Evolutionary conservation across 2,888 invertebrate genomes (phyloP), one percentile per base, ranked within the genome.

Genomic region (Scaptodrosophila latifasciaeformis): DNA sequence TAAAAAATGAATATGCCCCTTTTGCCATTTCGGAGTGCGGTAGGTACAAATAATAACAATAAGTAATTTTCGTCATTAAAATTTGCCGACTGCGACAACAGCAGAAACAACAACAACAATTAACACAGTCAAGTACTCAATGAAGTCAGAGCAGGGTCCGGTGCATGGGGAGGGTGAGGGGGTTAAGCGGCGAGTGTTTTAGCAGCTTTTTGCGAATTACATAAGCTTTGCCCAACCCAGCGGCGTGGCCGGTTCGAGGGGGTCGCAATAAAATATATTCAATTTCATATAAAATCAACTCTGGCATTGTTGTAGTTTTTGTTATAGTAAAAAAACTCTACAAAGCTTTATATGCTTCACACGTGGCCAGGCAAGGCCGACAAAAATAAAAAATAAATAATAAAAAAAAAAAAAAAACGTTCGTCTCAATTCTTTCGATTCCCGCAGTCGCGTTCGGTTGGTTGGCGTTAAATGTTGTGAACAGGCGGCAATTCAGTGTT

Each of bases 381-480:
- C 30, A 44, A n/a, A n/a, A n/a, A n/a, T n/a, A n/a, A n/a, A n/a
- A n/a, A n/a, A n/a, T n/a, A n/a, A n/a, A n/a, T n/a, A n/a, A n/a
- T n/a, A n/a, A n/a, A n/a, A n/a, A n/a, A n/a, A n/a, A n/a, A n/a
- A n/a, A n/a, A n/a, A n/a, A n/a, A n/a, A n/a, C n/a, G 50, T 49
- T 54, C 47, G 44, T 34, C 51, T 52, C 52, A 27, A 50, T 45
- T 34, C 18, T n/a, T n/a, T n/a, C 24, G 24, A 24, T 24, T 5
- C 7, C 7, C 46, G 30, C 30, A 21, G 46, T 30, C n/a, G 42
- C 40, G 24, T 35, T 40, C 52, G 49, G 5, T 30, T 54, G 61
- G 54, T 65, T 76, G 67, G 54, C 71, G 71, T 30, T 56, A 54
- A 78, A 75, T 72, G 71, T 78, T 72, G 71, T 67, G 42, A 62